Evolutionary conservation across 1,140 invertebrate species (phyloP), one percentile per base, ranked within the genome.

Genomic region (Lithobius niger): DNA sequence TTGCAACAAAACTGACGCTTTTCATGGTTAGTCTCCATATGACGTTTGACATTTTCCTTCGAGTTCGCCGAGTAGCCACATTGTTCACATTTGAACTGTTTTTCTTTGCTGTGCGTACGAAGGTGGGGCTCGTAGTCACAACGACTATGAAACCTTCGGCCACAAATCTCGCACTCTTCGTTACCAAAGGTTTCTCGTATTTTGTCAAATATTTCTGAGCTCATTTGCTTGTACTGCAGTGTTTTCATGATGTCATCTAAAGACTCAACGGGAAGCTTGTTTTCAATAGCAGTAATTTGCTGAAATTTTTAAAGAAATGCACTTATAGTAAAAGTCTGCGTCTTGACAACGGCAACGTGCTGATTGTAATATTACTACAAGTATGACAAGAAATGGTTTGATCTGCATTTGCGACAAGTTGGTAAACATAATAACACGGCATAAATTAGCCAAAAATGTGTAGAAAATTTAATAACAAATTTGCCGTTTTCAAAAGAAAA

Each of bases 81-180:
- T 13, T 62, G 22, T 19, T 40, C 6, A 49, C 44, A 54, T 28
- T 50, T 56, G 21, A 18, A 55, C 13, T 27, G 49, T 27, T 43
- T 52, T 44, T 52, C 60, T 56, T 52, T 67, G 61, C 64, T 66
- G 52, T 69, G 68, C 27, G 66, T 70, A 6, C 61, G 47, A 1
- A 69, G 51, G 59, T 71, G 69, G 27, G 65, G 62, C 43, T 69
- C 65, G 58, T 65, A 67, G 51, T 71, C 69, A 21, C 54, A 50
- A 27, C 65, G 64, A 27, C 59, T 66, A 57, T 65, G 66, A 53
- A 68, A 70, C 18, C 70, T 54, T 16, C 67, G 58, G 0, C 69
- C 69, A 63, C 69, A 71, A 54, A 59, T 69, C 59, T 69, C 65
- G 61, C 69, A 71, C 55, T 71, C 69, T 58, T 69, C 67, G 16